Evolutionary conservation across 2,113 vertebrate species (phyloP), one percentile per base, ranked within the genome.

Genomic region (Thunnus thynnus): DNA sequence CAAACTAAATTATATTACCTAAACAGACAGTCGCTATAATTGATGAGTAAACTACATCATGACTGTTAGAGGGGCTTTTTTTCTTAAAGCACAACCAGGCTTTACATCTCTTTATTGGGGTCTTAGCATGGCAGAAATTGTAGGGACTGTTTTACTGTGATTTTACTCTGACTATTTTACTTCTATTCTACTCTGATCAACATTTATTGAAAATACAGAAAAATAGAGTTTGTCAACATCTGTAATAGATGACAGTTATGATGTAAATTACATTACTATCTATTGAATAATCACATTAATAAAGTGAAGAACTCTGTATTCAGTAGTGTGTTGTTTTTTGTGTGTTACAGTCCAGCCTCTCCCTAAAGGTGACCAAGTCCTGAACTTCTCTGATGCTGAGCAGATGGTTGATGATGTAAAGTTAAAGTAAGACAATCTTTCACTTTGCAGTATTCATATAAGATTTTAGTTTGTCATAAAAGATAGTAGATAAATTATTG

Each of bases 371-470:
- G 98, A 99, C 90, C 98, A 99, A 83, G 97, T 99, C 79, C 95
- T 99, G 46, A 99, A 99, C 91, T 99, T 99, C 85, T 99, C 97
- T 0, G 98, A 99, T 4, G 98, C 97, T 0, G 97, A 99, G 90
- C 97, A 98, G 92, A 96, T 98, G 95, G 96, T 99, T 2, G 97
- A 99, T 25, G 98, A 99, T 78, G 96, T 92, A 70, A 98, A 99
- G 76, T 95, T 99, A 83, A 99, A 97, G 98, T 98, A 94, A 94
- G 95, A 83, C 12, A 13, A 1, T 20, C 17, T 30, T 80, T 58
- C 0, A 46, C 20, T 51, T 30, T 50, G 9, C 13, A 55, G n/a
- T 18, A 1, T 61, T 75, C 5, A 18, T 64, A 27, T 8, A 36
- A 46, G 20, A 22, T 64, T 10, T 12, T 3, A 41, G 12, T 36